Evolutionary conservation across 1,140 invertebrate species (phyloP).

Genomic region (Brachionus rotundiformis): DNA sequence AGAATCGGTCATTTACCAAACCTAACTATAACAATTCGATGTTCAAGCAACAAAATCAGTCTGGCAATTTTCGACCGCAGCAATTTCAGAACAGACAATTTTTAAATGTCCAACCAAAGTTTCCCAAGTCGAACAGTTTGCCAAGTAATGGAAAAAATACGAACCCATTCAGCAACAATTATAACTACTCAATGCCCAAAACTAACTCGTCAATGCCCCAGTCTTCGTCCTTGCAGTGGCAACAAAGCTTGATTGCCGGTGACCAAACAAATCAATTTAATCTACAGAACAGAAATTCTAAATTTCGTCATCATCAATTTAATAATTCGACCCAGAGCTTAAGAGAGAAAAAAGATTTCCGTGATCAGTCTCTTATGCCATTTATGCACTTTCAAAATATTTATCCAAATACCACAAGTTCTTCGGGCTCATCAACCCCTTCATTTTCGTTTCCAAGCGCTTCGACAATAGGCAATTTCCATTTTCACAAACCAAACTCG

Average conservation of each 20-base stretch:
- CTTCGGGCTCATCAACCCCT: constrained; percentile 12
- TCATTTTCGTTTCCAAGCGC: background rate
- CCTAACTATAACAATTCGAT: background rate
- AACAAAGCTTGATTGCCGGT: background rate
- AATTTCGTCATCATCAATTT: constrained; percentile 16
- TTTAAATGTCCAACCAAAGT: constrained; percentile 16
- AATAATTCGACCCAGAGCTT: constrained; percentile 7
- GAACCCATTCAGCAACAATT: constrained; percentile 1
- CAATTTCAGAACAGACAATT: constrained; percentile 16
- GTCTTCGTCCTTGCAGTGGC: constrained; percentile 6
- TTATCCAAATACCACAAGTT: constrained; percentile 7
- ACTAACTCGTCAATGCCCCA: background rate
- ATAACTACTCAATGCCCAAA: background rate
- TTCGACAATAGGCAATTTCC: constrained; percentile 8
- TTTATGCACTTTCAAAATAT: constrained; percentile 21
- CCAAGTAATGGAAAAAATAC: constrained; percentile 29
- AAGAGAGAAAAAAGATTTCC: constrained; percentile 28
- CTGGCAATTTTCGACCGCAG: background rate
- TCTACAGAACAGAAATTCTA: background rate
- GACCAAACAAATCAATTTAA: background rate
- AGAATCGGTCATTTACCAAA: constrained; percentile 7
- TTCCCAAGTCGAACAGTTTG: constrained; percentile 45
- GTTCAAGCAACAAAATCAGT: background rate
- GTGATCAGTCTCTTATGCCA: background rate
- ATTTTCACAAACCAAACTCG: background rate